Evolutionary conservation across 2,113 vertebrate genomes (phyloP).

Genomic region (Cochlearius cochlearius): DNA sequence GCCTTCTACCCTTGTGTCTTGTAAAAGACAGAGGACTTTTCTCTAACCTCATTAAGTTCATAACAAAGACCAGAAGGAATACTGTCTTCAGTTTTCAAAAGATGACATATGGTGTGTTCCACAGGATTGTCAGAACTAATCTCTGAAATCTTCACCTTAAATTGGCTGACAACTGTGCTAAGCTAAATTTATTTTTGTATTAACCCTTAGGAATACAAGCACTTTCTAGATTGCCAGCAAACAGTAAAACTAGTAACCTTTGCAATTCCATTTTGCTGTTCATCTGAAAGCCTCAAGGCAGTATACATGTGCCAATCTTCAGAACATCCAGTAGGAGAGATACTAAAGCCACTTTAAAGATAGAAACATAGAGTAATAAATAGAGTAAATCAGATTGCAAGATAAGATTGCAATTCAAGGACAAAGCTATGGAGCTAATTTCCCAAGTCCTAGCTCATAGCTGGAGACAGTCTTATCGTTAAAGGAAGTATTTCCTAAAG

Average conservation of each 20-base stretch:
- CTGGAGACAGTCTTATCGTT: neutral
- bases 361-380: neutral
- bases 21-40: conserved; percentile 47
- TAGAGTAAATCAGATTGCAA: neutral
- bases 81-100: conserved; percentile 50
- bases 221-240: neutral
- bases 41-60: conserved; percentile 62
- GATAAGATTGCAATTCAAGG: neutral
- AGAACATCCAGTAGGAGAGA: neutral
- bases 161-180: conserved; percentile 56
- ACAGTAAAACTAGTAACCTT: neutral
- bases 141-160: conserved; percentile 64
- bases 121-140: conserved; percentile 66
- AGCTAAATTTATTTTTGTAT: conserved; percentile 46
- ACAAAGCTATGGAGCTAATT: neutral
- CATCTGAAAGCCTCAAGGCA: neutral
- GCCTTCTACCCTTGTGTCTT: neutral
- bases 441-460: neutral
- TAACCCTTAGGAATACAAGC: conserved; percentile 57
- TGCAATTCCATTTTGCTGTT: neutral
- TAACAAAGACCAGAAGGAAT: conserved; percentile 66
- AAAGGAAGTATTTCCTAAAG: neutral
- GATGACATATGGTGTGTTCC: conserved; percentile 68
- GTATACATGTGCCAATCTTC: neutral
- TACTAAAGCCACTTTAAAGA: neutral